These are phyloP conservation scores for Podotricha telesiphe DNA, from an alignment of 2,888 invertebrate species.

Conservation along the genomic window DNA sequence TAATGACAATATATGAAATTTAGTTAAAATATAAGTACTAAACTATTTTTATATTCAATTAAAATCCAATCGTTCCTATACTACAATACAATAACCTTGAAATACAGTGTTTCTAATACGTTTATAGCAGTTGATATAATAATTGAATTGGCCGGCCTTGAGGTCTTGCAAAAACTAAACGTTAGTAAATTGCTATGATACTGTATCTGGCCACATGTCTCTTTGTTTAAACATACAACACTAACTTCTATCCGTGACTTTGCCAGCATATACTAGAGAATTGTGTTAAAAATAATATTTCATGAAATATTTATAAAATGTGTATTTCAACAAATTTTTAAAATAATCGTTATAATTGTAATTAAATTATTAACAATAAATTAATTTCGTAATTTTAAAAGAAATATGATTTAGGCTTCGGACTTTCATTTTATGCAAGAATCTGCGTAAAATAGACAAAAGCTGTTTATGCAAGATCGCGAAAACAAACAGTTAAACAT, in stretches of 20 bases:
- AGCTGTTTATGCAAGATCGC: too few relatives aligned
- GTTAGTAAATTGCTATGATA: neutral
- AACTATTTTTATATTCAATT: neutral
- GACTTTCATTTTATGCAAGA: too few relatives aligned
- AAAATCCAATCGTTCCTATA: neutral
- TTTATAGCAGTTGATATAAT: slow-evolving; percentile 21
- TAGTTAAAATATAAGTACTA: neutral
- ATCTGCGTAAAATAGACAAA: too few relatives aligned
- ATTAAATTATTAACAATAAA: too few relatives aligned
- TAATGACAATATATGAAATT: too few relatives aligned
- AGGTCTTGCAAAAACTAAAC: slow-evolving; percentile 15
- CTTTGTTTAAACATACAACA: neutral
- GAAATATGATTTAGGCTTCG: too few relatives aligned
- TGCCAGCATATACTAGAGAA: too few relatives aligned
- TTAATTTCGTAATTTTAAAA: too few relatives aligned
- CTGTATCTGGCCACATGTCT: neutral
- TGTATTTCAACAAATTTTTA: too few relatives aligned
- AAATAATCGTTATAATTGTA: too few relatives aligned
- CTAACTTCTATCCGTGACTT: neutral
- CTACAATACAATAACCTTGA: slow-evolving; percentile 17
- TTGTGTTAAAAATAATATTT: too few relatives aligned
- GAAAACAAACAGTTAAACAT: neutral
- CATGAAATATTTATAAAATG: too few relatives aligned
- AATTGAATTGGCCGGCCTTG: slow-evolving; percentile 18
- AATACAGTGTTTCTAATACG: slow-evolving; percentile 18